Base-by-base conservation (phyloP, 2,797 vertebrate species). In the Mergus octosetaceus region DNA sequence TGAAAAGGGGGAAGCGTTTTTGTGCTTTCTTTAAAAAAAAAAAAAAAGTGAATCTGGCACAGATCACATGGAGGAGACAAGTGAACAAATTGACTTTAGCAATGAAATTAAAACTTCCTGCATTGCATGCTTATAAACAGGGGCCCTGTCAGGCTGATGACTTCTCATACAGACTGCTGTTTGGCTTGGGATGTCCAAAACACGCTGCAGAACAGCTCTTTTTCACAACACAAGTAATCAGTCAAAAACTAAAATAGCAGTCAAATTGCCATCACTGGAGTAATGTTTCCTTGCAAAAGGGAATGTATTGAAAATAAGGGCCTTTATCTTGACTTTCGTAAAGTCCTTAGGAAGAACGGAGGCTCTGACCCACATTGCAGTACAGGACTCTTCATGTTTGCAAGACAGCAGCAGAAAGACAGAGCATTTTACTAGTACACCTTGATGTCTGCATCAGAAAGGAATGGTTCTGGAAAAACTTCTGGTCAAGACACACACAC, bases 281-380 rank as follows among this genome's bases (percentile, higher is more conserved):
- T 16, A 41, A 70, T 10, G 28, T 38, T 86, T 75, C 32, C 62
- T 57, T 84, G 38, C 41, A 66, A 47, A 66, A 68, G 43, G 13
- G 20, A 34, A 4, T 15, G 1, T 6, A 32, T 7, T 66, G 62
- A 78, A 91, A 90, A 62, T 24, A 36, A 28, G 0, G 0, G 41
- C 16, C 34, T 56, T 70, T 18, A 65, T 8, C 34, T 30, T 0
- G 0, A 83, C 17, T 85, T 87, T 14, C 22, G 34, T 1, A 0
- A n/a, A 69, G 24, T 11, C 53, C 19, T 43, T 41, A 28, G 53
- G 47, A 84, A 94, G 78, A 76, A 87, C 41, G 8, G 9, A 56
- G 32, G 34, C 41, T 82, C 41, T 76, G 61, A 45, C 17, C 47
- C 34, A 62, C 2, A 13, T 0, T 60, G 34, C 30, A 62, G 27